Evolutionary conservation across 2,797 vertebrate genomes (phyloP).

Genomic region (Pogoniulus pusillus): DNA sequence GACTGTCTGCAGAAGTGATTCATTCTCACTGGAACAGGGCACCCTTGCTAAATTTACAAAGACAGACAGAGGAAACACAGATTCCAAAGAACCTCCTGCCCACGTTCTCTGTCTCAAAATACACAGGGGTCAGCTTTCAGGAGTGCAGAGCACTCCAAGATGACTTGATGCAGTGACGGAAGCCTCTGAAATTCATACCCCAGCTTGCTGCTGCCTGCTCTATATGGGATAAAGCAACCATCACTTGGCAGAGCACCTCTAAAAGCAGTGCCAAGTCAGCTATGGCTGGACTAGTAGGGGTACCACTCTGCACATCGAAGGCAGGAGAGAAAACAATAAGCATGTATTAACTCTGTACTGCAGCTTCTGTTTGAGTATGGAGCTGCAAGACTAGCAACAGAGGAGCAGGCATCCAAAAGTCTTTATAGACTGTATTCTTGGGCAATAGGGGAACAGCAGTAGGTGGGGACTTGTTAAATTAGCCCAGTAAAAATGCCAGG

Average conservation of each 20-base stretch:
- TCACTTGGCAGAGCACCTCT: not conserved
- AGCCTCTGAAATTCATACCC: not conserved
- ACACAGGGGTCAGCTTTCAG: not conserved
- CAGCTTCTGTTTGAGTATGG: not conserved
- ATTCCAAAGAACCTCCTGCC: not conserved
- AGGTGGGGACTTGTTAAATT: not conserved
- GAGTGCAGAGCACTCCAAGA: not conserved
- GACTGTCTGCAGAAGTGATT: not conserved
- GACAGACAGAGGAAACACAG: not conserved
- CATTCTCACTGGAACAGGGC: not conserved
- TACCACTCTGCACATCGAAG: not conserved
- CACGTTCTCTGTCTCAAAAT: not conserved
- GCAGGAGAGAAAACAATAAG: not conserved
- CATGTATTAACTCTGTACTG: not conserved
- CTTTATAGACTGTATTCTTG: not conserved
- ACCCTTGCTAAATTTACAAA: not conserved
- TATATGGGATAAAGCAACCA: not conserved
- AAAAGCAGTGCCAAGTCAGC: not conserved
- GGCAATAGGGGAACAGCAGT: not conserved
- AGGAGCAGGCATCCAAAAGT: not conserved
- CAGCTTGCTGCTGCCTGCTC: rapidly evolving
- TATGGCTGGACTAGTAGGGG: rapidly evolving
- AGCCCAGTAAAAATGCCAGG: not conserved
- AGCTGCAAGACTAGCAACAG: not conserved
- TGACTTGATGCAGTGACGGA: not conserved